Evolutionary conservation across 2,113 vertebrate species (phyloP), one percentile per base, ranked within the genome.

Genomic region (Myotis lucifugus): DNA sequence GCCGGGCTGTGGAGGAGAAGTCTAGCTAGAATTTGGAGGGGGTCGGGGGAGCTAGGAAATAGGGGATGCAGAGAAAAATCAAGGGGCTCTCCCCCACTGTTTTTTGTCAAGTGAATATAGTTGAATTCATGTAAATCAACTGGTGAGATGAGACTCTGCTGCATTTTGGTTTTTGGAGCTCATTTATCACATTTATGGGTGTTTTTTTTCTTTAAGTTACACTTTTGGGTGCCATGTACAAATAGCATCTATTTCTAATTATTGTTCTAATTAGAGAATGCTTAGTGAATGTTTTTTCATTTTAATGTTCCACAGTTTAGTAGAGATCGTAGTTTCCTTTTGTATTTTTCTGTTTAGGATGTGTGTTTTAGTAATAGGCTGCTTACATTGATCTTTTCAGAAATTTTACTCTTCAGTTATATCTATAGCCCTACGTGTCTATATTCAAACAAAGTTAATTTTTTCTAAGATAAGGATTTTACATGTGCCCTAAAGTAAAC

Each of bases 241-340:
- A 59, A n/a, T 2, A 90, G 21, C 46, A 52, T 88, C 17, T 87
- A 3, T 52, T 87, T 66, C 66, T 90, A 72, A 88, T 70, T 52
- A 70, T 54, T 69, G 25, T 67, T 66, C 37, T 69, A 46, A 69
- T 74, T 27, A 81, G 5, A 83, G 23, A 88, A 19, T 52, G 14
- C 17, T 82, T 93, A 61, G 40, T 72, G 69, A 14, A 52, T 85
- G 27, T 82, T 52, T 73, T 90, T 81, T 19, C 42, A 73, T 95
- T 92, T 85, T 56, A 64, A 13, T 81, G 54, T 52, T 56, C 32
- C 40, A 74, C 4, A 85, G n/a, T 70, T 88, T 93, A 94, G n/a
- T 67, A 46, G 8, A 48, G 10, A 59, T 67, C 37, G 67, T 37
- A 34, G 23, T 78, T 83, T 85, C 40, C n/a, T 56, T 59, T 61